Conservation (phyloP, 2,888 invertebrate species). For the Helleia helle region DNA sequence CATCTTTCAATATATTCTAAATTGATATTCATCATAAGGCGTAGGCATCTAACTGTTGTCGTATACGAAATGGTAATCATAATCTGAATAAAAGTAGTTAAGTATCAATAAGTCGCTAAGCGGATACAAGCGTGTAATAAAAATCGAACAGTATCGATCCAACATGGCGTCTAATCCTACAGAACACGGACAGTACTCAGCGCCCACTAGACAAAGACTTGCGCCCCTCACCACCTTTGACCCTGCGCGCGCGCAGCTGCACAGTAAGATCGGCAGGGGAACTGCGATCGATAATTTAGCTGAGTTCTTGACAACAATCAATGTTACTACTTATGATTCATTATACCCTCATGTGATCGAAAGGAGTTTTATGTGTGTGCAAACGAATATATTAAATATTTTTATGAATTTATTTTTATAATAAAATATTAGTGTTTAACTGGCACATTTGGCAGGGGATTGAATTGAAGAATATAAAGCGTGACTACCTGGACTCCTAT, state of each 20-base stretch:
- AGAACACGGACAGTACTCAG: conserved; percentile 38
- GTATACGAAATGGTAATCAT: no score
- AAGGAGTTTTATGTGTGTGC: no score
- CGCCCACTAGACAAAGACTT: conserved; percentile 47
- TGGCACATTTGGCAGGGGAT: no score
- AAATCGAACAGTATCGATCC: conserved; percentile 29
- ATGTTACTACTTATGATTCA: conserved; percentile 9
- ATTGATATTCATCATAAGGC: no score
- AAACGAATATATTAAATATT: conserved; percentile 1
- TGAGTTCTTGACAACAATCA: conserved; percentile 15
- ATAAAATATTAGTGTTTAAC: no score
- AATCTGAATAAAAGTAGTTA: no score
- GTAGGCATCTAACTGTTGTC: not conserved
- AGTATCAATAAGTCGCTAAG: no score
- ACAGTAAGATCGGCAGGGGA: conserved; percentile 53
- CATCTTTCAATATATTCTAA: no score
- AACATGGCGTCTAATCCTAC: conserved; percentile 47
- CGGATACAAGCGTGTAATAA: no score
- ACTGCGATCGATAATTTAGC: conserved; percentile 50
- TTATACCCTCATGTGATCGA: not conserved
- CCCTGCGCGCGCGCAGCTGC: conserved; percentile 66
- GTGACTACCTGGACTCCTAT: no score
- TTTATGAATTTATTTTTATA: no score
- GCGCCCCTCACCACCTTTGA: conserved; percentile 52
- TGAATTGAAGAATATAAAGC: no score